Evolutionary conservation across 2,113 vertebrate species (phyloP), one percentile per base, ranked within the genome.

Genomic region (Raja brachyura): DNA sequence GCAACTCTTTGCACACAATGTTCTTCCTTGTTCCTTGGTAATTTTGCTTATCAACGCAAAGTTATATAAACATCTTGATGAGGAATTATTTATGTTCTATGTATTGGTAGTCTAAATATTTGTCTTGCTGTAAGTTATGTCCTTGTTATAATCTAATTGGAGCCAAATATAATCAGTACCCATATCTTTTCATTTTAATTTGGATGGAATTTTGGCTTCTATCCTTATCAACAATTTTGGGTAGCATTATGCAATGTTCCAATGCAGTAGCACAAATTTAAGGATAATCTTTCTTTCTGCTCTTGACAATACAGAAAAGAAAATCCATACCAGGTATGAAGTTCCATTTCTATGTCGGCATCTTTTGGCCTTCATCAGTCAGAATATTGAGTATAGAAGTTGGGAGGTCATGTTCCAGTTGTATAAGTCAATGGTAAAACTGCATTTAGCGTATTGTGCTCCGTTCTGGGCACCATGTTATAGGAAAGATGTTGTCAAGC

Each of bases 61-160:
- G 83, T 10, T 22, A 13, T 48, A 59, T 14, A 59, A 56, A 86
- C 54, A 86, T 86, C 81, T 88, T 88, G 11, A 66, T 18, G 2
- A 59, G 22, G 48, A 9, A 59, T 54, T 59, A 39, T 13, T 85
- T 28, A 10, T 25, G 25, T 14, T 66, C n/a, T 7, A 18, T 11
- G n/a, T 63, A 2, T 7, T 14, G 63, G 59, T 31, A n/a, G n/a
- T n/a, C 18, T 31, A 13, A 88, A 33, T 61, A 63, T 63, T 63
- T 63, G 59, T 31, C 10, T 66, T 63, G 14, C 28, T 18, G 14
- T 31, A n/a, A 61, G 5, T 66, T 16, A 61, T 63, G 83, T 63
- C 83, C 83, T 88, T 88, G 83, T 88, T 63, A 63, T 11, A 88
- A 31, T 63, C 59, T 63, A n/a, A 7, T 31, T 88, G 83, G 59